phyloP scores from a whole-genome alignment of 1,140 invertebrate species.

The Thaumatotibia leucotreta region DNA sequence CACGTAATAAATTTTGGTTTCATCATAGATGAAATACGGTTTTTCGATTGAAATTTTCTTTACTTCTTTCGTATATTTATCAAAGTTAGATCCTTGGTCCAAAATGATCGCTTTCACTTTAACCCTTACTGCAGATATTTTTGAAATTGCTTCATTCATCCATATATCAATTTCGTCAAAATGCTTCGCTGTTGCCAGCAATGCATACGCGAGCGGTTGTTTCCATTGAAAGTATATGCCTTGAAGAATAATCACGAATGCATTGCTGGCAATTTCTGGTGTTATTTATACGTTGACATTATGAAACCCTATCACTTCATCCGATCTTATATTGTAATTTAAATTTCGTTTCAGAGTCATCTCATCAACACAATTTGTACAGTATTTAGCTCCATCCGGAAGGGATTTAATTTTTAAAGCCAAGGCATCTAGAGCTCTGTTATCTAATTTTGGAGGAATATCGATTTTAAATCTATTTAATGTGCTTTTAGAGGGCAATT shows the following conservation, averaged over 20 bases:
- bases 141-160: constrained; percentile 22
- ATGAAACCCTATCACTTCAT: constrained; percentile 30
- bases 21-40: constrained; percentile 25
- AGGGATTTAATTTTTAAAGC: constrained; percentile 14
- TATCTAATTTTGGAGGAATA: constrained; percentile 19
- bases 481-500: constrained; percentile 17
- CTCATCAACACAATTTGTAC: constrained; percentile 26
- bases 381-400: constrained; percentile 18
- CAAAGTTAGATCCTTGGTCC: constrained; percentile 30
- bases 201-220: constrained; percentile 30
- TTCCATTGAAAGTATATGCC: constrained; percentile 31
- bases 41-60: constrained; percentile 25
- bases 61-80: constrained; percentile 22
- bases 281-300: constrained; percentile 23
- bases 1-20: constrained; percentile 27
- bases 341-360: constrained; percentile 27
- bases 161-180: constrained; percentile 23
- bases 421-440: constrained; percentile 6
- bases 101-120: constrained; percentile 25
- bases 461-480: constrained; percentile 16
- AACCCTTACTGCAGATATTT: constrained; percentile 26
- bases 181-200: constrained; percentile 21
- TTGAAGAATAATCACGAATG: constrained; percentile 25
- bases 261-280: constrained; percentile 20
- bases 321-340: constrained; percentile 23